A percentile compares a stretch with the other conserved stretches of the same genome.
Conservation (phyloP, 2,113 vertebrate species). For the Cyanistes caeruleus region DNA sequence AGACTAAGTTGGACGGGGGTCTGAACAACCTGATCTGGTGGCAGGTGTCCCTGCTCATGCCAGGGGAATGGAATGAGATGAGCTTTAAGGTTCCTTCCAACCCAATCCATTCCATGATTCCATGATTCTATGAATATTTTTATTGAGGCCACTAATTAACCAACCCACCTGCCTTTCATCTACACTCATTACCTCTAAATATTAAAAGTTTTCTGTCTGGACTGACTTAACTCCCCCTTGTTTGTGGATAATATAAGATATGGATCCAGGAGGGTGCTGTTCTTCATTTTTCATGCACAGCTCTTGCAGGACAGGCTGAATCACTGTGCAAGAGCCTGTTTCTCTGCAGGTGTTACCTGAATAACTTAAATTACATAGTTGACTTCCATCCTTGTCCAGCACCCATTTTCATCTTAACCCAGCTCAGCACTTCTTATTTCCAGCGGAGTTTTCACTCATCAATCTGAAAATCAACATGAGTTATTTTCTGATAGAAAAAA, state of each 20-base stretch:
- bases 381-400: not conserved
- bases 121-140: not conserved
- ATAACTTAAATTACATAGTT: not conserved
- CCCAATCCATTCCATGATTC: not conserved
- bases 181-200: not conserved
- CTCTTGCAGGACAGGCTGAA: not conserved
- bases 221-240: not conserved
- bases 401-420: not conserved
- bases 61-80: not conserved
- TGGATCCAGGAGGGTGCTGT: not conserved
- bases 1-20: rapidly evolving
- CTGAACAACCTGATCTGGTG: not conserved
- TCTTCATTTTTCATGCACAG: not conserved
- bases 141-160: not conserved
- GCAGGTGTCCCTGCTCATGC: not conserved
- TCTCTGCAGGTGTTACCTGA: not conserved
- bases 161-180: not conserved
- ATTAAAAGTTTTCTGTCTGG: not conserved
- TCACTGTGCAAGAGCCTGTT: not conserved
- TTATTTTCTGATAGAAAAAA: not conserved
- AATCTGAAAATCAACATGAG: not conserved
- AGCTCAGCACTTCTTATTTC: not conserved
- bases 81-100: not conserved
- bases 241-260: not conserved
- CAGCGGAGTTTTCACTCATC: not conserved